Base-by-base conservation (phyloP, 2,113 vertebrate genomes). In the Hyperoodon ampullatus region DNA sequence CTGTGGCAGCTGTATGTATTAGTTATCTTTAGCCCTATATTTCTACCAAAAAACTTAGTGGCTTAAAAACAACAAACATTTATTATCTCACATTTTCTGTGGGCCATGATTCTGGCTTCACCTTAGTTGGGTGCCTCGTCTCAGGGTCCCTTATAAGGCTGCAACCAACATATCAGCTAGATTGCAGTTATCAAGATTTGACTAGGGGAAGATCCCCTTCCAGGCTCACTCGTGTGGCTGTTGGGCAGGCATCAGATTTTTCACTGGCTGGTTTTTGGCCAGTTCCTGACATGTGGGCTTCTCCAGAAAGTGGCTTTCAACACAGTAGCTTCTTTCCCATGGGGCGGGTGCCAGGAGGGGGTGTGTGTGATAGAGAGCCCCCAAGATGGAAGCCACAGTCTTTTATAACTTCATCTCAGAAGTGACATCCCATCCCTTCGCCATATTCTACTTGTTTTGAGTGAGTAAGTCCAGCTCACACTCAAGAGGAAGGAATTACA, bases 341-440 rank as follows among this genome's bases (percentile, higher is more conserved):
- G 63, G 61, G 61, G 83, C 2, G 55, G 19, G 19, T 18, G 55
- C 55, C 18, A 7, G 55, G 55, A 58, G 7, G 44, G 24, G 30
- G 39, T 0, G n/a, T 77, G 50, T 94, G 71, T 39, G 33, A 82
- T 42, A 50, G 39, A 77, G 66, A n/a, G 6, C 28, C 11, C 18
- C 13, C 11, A 60, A 14, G 19, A 77, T 50, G 75, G 68, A 95
- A 86, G 47, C 74, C n/a, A 60, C 5, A 26, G 23, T 80, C 44
- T 61, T 89, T 90, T 65, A 75, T 90, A 86, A 90, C 30, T 88
- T 77, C 70, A 70, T 84, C 1, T 90, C 33, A 83, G 60, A 90
- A 63, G 10, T 88, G 65, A 88, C 35, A n/a, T 95, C 16, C 8
- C 6, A 26, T 83, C 3, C 60, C 39, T 95, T 90, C 84, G 39